These are phyloP conservation scores for Eumeta japonica DNA, from an alignment of 1,140 invertebrate species.

Conservation along the genomic window DNA sequence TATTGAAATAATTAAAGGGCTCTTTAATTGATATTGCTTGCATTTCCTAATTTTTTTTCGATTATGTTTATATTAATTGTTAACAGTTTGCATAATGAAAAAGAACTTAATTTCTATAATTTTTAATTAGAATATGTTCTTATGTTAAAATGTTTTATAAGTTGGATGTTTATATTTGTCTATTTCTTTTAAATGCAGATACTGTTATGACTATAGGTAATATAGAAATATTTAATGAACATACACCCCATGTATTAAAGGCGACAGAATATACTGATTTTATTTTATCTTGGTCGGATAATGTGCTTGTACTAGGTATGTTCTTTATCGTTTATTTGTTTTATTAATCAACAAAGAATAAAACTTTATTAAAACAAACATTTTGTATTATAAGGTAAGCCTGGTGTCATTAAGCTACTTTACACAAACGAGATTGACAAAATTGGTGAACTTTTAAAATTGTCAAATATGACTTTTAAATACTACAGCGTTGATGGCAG, in stretches of 20 bases:
- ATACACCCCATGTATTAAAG: neutral
- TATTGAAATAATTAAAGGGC: too few species aligned
- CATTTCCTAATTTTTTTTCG: too few species aligned
- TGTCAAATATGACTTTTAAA: neutral
- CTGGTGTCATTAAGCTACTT: neutral
- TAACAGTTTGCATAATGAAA: too few species aligned
- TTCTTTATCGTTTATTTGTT: constrained; percentile 1
- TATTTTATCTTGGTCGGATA: neutral
- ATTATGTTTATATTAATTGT: too few species aligned
- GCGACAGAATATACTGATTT: constrained; percentile 4
- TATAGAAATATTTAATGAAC: neutral
- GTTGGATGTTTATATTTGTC: too few species aligned
- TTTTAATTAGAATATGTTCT: constrained; percentile 4
- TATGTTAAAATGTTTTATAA: neutral
- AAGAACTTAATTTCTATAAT: too few species aligned
- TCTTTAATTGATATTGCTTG: too few species aligned
- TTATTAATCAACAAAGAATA: neutral
- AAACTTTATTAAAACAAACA: neutral
- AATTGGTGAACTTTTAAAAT: neutral
- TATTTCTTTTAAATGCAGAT: too few species aligned
- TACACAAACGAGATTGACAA: neutral
- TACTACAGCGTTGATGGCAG: constrained; percentile 8
- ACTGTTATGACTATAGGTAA: constrained; percentile 1
- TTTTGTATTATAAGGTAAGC: constrained; percentile 10
- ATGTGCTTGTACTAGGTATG: constrained; percentile 1